Conservation (phyloP, 2,113 vertebrate species). For the Paradoxurus hermaphroditus region DNA sequence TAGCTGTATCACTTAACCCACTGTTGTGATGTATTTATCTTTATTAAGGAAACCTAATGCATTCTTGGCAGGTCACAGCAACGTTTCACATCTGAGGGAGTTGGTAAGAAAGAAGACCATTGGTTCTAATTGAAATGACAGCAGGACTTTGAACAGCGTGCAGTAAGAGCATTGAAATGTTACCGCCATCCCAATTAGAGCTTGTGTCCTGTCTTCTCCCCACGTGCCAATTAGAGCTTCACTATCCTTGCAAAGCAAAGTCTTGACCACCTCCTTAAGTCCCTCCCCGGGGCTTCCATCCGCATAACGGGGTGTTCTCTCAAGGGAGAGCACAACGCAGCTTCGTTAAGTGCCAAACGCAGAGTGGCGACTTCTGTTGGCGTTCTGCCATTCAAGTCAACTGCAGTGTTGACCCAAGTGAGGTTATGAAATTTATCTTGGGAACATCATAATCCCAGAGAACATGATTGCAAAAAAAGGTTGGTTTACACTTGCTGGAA, state of each 20-base stretch:
- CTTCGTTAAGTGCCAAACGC: background rate
- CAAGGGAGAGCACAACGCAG: background rate
- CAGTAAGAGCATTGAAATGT: background rate
- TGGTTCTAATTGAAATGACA: conserved; percentile 40
- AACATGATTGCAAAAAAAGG: background rate
- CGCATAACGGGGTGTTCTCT: background rate
- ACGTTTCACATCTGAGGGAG: conserved; percentile 38
- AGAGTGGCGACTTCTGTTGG: background rate
- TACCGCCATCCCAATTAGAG: background rate
- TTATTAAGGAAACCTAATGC: conserved; percentile 62
- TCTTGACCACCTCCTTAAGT: background rate
- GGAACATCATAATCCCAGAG: background rate
- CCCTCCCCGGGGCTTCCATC: background rate
- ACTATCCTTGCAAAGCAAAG: background rate
- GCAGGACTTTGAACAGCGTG: conserved; percentile 42
- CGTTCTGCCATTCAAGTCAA: background rate
- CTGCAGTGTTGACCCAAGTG: background rate
- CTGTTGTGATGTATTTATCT: conserved; percentile 68
- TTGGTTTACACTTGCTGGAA: background rate
- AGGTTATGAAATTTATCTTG: conserved; percentile 29
- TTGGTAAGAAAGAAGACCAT: conserved; percentile 26
- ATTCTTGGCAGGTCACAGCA: conserved; percentile 51
- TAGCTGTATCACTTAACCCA: conserved; percentile 54
- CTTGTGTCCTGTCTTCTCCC: background rate
- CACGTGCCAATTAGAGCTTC: background rate